Percentiles rank a stretch among this genome's conserved stretches.
Evolutionary conservation across 2,888 invertebrate species (phyloP).

Genomic region (Platycheirus rosarum): DNA sequence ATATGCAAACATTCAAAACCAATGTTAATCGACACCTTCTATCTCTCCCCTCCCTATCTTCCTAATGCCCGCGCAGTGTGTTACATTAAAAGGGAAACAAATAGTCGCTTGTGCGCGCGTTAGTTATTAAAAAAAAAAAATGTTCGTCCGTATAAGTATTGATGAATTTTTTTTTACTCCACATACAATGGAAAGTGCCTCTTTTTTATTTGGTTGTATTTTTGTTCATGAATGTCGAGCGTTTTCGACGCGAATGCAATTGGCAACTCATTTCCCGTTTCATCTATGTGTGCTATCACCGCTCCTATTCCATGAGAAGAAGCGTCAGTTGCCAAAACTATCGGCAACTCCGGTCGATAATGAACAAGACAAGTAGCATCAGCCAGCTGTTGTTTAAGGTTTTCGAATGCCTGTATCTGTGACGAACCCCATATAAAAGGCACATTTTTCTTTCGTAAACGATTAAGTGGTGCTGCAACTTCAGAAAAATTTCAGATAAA

Average conservation of each 20-base stretch:
- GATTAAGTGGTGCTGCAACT: constrained; percentile 15
- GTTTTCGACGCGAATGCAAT: constrained; percentile 64
- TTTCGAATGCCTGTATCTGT: constrained; percentile 32
- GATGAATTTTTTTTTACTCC: constrained; percentile 52
- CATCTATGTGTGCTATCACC: constrained; percentile 50
- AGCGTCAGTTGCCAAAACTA: constrained; percentile 60
- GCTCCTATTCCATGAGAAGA: constrained; percentile 52
- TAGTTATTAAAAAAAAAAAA: no score
- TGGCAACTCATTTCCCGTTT: constrained; percentile 47
- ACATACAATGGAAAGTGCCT: constrained; percentile 47
- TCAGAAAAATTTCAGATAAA: constrained; percentile 23
- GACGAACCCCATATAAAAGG: constrained; percentile 40
- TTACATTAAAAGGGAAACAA: no score
- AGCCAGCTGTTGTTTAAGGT: constrained; percentile 26
- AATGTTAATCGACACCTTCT: no score
- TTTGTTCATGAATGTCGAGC: constrained; percentile 45
- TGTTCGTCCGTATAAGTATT: constrained; percentile 39
- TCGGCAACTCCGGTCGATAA: constrained; percentile 41
- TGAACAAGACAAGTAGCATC: constrained; percentile 49
- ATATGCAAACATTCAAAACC: no score
- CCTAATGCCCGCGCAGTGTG: no score
- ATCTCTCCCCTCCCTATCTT: no score
- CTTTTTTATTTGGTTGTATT: constrained; percentile 66
- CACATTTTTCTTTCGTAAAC: constrained; percentile 5
- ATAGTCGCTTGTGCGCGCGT: no score